Evolutionary conservation across 2,113 vertebrate genomes (phyloP).

Genomic region (Pycnonotus jocosus): DNA sequence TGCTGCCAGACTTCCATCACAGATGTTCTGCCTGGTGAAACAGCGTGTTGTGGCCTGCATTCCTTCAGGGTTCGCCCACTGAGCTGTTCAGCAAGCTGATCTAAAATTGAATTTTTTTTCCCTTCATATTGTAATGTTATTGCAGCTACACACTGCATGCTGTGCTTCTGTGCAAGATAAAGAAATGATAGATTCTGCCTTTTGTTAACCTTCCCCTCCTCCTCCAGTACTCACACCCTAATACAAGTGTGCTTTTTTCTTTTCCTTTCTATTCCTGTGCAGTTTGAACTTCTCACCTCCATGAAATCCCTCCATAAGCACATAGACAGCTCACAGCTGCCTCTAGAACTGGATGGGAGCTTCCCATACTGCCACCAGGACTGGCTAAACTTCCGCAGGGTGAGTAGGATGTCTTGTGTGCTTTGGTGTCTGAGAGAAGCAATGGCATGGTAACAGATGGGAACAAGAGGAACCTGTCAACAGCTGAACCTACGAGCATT

Average conservation of each 20-base stretch:
- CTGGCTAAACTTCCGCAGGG: constrained; percentile 88
- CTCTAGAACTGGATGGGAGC: constrained; percentile 79
- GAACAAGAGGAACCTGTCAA: background rate
- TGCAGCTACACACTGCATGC: background rate
- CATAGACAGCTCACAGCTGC: constrained; percentile 79
- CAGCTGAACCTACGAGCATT: background rate
- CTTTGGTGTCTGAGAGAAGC: background rate
- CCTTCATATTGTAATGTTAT: background rate
- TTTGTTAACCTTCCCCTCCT: background rate
- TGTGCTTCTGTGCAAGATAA: background rate
- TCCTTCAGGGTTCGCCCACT: background rate
- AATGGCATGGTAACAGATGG: background rate
- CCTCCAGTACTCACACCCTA: background rate
- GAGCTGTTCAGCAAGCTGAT: background rate
- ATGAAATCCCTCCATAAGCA: constrained; percentile 82
- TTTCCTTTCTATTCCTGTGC: background rate
- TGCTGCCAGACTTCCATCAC: constrained; percentile 18
- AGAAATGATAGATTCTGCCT: background rate
- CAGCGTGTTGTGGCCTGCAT: background rate
- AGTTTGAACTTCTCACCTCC: constrained; percentile 84
- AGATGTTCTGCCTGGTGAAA: background rate
- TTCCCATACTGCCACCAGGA: constrained; percentile 82
- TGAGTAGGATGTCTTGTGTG: constrained; percentile 59
- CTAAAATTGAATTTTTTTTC: background rate
- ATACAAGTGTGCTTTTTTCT: background rate